phyloP scores from a whole-genome alignment of 2,113 vertebrate species.

The Muscicapa adusta region DNA sequence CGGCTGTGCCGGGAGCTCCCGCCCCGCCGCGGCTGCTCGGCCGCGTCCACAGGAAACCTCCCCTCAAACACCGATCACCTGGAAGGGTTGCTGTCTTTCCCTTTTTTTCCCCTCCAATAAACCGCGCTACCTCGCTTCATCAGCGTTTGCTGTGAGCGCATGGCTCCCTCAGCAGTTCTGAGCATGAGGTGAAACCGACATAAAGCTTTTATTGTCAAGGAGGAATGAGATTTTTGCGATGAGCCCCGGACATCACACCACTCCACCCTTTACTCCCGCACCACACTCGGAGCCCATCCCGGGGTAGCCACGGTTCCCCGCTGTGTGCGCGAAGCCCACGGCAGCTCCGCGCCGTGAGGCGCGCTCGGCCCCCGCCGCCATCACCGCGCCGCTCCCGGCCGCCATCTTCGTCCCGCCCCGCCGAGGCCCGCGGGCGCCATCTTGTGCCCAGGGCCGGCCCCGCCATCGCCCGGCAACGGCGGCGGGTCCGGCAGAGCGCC shows the following conservation, averaged over 20 bases:
- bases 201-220: background rate
- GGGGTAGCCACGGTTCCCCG: accelerated
- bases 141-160: background rate
- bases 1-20: accelerated
- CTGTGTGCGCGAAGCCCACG: accelerated
- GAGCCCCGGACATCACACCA: accelerated
- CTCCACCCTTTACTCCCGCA: background rate
- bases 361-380: accelerated
- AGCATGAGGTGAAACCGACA: background rate
- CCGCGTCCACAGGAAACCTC: background rate
- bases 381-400: accelerated
- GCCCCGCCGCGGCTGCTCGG: accelerated
- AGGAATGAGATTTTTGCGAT: accelerated
- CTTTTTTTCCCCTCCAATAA: background rate
- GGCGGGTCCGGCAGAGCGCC: background rate
- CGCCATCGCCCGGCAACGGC: conserved; percentile 23
- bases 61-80: background rate
- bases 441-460: background rate
- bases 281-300: accelerated
- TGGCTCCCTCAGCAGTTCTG: background rate
- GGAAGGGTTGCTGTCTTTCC: background rate
- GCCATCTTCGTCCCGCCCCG: background rate
- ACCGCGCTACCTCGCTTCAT: background rate
- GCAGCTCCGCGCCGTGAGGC: accelerated
- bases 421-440: conserved; percentile 18